A percentile compares a stretch with the other conserved stretches of the same genome.
These are phyloP conservation scores for Paramuricea clavata DNA, from an alignment of 92 coral and sea anemone genomes.

Conservation along the genomic window DNA sequence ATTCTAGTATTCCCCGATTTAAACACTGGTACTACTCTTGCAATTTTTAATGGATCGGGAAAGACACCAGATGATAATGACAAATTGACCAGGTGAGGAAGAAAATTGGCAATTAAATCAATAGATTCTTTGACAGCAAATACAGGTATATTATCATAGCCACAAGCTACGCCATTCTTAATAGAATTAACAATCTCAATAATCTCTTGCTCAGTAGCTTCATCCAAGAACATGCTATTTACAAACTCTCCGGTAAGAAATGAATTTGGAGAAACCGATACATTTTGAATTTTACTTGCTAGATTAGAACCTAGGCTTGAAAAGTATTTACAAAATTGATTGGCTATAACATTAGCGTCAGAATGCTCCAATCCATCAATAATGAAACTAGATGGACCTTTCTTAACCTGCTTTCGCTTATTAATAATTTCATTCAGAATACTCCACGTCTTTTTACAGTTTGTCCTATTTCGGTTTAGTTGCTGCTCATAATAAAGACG, in stretches of 20 bases:
- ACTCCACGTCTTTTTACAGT: conserved; percentile 42
- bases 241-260: conserved; percentile 16
- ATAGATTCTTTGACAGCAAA: conserved; percentile 17
- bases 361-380: background rate
- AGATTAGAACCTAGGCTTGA: conserved; percentile 18
- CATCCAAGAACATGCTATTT: background rate
- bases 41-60: conserved; percentile 34
- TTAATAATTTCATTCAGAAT: conserved; percentile 42
- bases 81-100: conserved; percentile 20
- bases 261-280: conserved; percentile 36
- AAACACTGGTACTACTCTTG: conserved; percentile 34
- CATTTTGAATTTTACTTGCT: conserved; percentile 31
- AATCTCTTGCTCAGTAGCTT: conserved; percentile 10
- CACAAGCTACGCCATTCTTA: conserved; percentile 27
- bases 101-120: conserved; percentile 11
- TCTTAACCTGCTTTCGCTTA: conserved; percentile 16
- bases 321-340: conserved; percentile 42
- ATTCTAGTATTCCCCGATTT: conserved; percentile 33
- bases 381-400: background rate
- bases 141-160: conserved; percentile 31
- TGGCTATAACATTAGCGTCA: conserved; percentile 34
- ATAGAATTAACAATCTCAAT: background rate
- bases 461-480: conserved; percentile 18
- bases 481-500: conserved; percentile 17
- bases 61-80: conserved; percentile 24